Base-by-base conservation (phyloP, 2,797 vertebrate genomes). In the Taenioides sp. region DNA sequence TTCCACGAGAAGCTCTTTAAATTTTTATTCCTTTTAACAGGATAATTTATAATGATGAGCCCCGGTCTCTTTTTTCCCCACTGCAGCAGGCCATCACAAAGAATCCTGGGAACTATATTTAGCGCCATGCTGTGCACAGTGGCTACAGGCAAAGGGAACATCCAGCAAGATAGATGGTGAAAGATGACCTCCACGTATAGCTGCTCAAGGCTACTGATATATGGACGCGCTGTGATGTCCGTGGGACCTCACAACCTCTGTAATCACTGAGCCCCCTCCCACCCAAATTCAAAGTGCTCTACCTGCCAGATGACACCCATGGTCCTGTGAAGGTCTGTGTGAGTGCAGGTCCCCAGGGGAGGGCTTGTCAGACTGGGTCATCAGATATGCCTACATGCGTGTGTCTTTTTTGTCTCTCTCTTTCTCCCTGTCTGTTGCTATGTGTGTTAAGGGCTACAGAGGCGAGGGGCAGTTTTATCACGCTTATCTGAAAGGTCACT, bases 21-120 rank as follows among this genome's bases (percentile, higher is more conserved):
- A 89, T 74, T 92, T 88, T 83, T 89, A 92, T 91, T 86, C 85
- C 84, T 86, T 85, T 81, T 87, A 89, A 92, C 85, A 74, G 84
- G 81, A 82, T 92, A 91, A 93, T 93, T 92, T 92, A 91, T 92
- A 90, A 91, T 91, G 87, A 93, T 89, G 90, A 87, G 83, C 78
- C 74, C 49, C 79, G 72, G 81, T 82, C 76, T 88, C 79, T 84
- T 80, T 86, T 31, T 58, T 23, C 54, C 57, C 73, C 73, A 70
- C 76, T 64, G 63, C 84, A 85, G 85, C 78, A 78, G 86, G 88
- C 78, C 83, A 82, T 83, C 79, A 83, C 78, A 82, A 83, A 89
- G 86, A 80, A 73, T 82, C 87, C 81, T 59, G 80, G 77, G 70
- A 68, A 79, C 83, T 86, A 87, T 82, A 83, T 84, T 84, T 84